Base-by-base conservation (phyloP, 1,140 invertebrate genomes). In the Hycleus phaleratus region DNA sequence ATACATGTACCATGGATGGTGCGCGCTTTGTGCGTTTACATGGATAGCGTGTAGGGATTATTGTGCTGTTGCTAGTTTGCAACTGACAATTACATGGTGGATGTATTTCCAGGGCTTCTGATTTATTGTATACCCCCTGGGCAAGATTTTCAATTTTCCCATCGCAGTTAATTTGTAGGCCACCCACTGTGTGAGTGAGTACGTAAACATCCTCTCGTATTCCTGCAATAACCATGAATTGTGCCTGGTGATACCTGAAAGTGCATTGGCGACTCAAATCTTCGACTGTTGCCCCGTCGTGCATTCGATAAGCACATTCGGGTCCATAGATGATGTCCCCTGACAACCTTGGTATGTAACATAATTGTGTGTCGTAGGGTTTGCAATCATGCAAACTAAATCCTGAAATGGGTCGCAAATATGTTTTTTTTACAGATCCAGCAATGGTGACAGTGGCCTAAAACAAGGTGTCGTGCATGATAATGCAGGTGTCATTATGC, bases 401-500 rank as follows among this genome's bases (percentile, higher is more conserved):
- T 6, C 38, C 38, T 1, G 38, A 39, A 6, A 39, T 10, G 10
- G 38, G 38, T 10, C 38, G 1, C 38, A 39, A 7, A 39, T 7
- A 6, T 2, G 38, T 1, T 39, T 6, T 39, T 0, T 39, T 2
- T 0, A 39, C 1, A 1, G 6, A 10, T 7, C 10, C 10, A 39
- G 38, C 10, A 2, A 10, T 2, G 3, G 40, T 43, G 9, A 44
- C 46, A 1, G 59, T 46, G 5, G 56, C 56, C 8, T 49, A 4
- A 38, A 42, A 58, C 2, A 58, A 3, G 10, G 49, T 48, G 10
- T 59, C 38, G 18, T 62, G 60, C 18, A n/a, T 25, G 9, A 62
- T 49, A 48, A 11, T 25, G 39, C 60, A 62, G 0, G 60, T 61
- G n/a, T 61, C 38, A 18, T 61, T 61, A 12, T 58, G 11, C 60